Conservation (phyloP, 1,140 invertebrate species). For the Diplogasteroides magnus region DNA sequence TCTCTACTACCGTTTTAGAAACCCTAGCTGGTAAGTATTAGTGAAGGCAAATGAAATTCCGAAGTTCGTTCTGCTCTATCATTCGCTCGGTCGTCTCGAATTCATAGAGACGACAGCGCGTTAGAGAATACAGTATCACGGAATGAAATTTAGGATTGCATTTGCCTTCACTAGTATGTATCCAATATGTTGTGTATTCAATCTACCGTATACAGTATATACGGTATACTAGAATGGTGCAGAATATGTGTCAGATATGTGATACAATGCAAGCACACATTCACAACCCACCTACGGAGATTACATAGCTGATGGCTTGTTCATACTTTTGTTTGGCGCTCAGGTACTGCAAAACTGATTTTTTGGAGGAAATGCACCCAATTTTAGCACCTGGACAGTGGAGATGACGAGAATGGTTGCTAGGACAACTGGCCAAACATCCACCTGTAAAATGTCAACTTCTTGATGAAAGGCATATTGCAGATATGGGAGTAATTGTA, state of each 20-base stretch:
- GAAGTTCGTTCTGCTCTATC: too few relatives aligned
- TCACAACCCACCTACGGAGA: constrained; percentile 61
- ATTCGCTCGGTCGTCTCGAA: too few relatives aligned
- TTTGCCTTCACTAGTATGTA: too few relatives aligned
- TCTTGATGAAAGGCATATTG: constrained; percentile 72
- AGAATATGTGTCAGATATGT: too few relatives aligned
- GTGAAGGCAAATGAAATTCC: too few relatives aligned
- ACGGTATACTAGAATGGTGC: not conserved
- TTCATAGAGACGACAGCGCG: too few relatives aligned
- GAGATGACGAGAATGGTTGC: constrained; percentile 79
- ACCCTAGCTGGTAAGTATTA: too few relatives aligned
- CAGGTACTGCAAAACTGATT: constrained; percentile 62
- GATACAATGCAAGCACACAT: too few relatives aligned
- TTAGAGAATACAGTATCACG: too few relatives aligned
- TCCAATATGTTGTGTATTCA: not conserved
- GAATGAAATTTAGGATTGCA: too few relatives aligned
- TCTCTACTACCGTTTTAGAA: too few relatives aligned
- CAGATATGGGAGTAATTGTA: constrained; percentile 78
- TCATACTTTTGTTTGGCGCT: constrained; percentile 65
- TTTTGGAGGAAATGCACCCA: too few relatives aligned
- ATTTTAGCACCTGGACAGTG: constrained; percentile 69
- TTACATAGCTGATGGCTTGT: constrained; percentile 77
- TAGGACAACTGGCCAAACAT: constrained; percentile 76
- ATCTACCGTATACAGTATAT: not conserved
- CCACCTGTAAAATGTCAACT: constrained; percentile 63